These are phyloP conservation scores for Dichetophora obliterata DNA, from an alignment of 2,888 invertebrate genomes.

Conservation along the genomic window DNA sequence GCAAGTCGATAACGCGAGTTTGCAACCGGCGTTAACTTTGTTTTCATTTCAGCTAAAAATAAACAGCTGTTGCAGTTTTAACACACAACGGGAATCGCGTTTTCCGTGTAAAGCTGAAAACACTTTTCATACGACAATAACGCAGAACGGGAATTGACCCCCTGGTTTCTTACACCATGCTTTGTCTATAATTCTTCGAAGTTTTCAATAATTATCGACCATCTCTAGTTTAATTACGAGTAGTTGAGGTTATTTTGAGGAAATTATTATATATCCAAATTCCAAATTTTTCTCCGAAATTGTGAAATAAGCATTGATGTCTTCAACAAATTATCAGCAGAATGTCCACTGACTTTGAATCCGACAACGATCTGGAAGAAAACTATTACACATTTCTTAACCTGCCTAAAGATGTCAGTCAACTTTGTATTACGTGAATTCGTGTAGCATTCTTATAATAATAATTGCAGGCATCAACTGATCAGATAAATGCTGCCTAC, in stretches of 20 bases:
- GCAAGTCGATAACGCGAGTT: too few relatives aligned
- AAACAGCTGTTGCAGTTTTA: too few relatives aligned
- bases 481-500: constrained; percentile 95
- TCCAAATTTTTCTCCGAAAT: constrained; percentile 44
- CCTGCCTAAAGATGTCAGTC: constrained; percentile 83
- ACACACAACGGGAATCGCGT: too few relatives aligned
- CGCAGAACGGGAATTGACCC: too few relatives aligned
- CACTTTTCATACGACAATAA: too few relatives aligned
- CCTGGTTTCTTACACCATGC: too few relatives aligned
- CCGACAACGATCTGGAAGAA: constrained; percentile 77
- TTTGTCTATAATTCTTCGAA: too few relatives aligned
- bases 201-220: background rate
- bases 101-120: too few relatives aligned
- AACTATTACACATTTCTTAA: constrained; percentile 92
- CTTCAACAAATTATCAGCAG: constrained; percentile 27
- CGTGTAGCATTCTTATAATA: background rate
- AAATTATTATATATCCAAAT: constrained; percentile 38
- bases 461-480: constrained; percentile 82
- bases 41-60: too few relatives aligned
- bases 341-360: constrained; percentile 74
- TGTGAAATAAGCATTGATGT: constrained; percentile 44
- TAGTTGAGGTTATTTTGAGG: constrained; percentile 49
- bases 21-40: too few relatives aligned
- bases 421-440: background rate
- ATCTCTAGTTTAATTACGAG: constrained; percentile 34